phyloP scores from a whole-genome alignment of 1,140 invertebrate species.

The Ceratosolen fusciceps region DNA sequence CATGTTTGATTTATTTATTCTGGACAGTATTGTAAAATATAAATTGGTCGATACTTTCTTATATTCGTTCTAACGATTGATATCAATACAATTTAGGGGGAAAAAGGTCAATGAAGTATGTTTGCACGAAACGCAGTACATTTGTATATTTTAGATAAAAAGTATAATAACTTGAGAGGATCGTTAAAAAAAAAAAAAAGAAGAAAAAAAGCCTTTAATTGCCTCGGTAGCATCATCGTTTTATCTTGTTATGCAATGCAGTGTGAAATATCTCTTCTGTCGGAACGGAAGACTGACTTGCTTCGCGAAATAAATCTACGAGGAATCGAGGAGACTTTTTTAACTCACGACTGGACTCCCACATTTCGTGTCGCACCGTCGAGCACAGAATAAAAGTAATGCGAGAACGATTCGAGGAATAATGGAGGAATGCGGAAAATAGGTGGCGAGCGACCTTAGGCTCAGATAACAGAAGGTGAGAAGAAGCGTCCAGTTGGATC shows the following conservation, averaged over 20 bases:
- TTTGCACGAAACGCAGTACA: too few species aligned
- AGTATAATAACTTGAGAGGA: too few species aligned
- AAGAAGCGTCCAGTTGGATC: not conserved
- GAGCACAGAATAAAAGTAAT: not conserved
- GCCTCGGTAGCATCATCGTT: not conserved
- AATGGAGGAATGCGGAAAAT: not conserved
- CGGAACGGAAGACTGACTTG: not conserved
- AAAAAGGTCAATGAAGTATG: too few species aligned
- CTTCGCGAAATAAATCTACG: constrained; percentile 23
- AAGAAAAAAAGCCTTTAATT: not conserved
- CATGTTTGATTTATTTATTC: too few species aligned
- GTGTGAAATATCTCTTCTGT: not conserved
- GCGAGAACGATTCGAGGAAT: not conserved
- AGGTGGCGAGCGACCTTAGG: not conserved
- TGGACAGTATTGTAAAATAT: too few species aligned
- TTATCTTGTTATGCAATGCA: not conserved
- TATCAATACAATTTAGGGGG: too few species aligned
- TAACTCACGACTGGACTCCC: not conserved
- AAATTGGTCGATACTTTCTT: too few species aligned
- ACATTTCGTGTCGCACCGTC: not conserved
- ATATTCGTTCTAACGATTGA: too few species aligned
- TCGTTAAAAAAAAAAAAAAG: too few species aligned
- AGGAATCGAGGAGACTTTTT: constrained; percentile 26
- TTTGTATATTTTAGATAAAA: too few species aligned
- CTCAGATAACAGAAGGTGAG: not conserved